Percentiles rank a stretch among this genome's conserved stretches.
Conservation (phyloP, 1,140 invertebrate species). For the Aethina tumida region DNA sequence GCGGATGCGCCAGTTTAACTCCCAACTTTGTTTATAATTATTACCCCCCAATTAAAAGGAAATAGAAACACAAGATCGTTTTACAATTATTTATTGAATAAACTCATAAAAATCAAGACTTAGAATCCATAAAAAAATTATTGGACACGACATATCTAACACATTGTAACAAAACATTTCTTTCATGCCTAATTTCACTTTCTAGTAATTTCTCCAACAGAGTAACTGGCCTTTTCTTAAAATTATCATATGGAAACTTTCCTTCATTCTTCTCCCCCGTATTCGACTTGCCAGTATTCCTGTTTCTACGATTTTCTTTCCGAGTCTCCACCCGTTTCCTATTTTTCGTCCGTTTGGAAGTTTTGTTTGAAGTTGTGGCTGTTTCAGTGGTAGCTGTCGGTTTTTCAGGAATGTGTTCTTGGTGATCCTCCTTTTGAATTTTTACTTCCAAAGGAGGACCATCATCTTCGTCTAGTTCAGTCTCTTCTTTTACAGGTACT, state of each 20-base stretch:
- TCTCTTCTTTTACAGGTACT: conserved; percentile 12
- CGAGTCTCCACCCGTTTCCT: conserved; percentile 5
- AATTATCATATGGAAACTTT: conserved; percentile 17
- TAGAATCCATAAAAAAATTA: conserved; percentile 47
- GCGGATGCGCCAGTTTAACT: neutral
- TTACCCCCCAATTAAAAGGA: too few species aligned
- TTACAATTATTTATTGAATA: neutral
- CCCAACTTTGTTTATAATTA: neutral
- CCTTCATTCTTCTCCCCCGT: conserved; percentile 8
- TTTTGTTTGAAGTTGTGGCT: neutral
- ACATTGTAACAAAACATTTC: conserved; percentile 66
- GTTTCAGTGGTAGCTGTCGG: conserved; percentile 1
- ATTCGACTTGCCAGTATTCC: conserved; percentile 13
- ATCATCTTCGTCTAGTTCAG: conserved; percentile 27
- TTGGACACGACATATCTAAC: conserved; percentile 59
- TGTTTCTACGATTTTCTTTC: conserved; percentile 13
- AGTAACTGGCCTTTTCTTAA: conserved; percentile 27
- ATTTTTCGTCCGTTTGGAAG: neutral
- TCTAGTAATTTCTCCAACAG: conserved; percentile 48
- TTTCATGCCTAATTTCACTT: conserved; percentile 55
- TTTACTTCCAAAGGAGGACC: conserved; percentile 37
- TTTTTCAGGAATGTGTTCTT: conserved; percentile 7
- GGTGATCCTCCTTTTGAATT: conserved; percentile 26
- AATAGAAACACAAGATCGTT: too few species aligned
- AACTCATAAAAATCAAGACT: neutral